Evolutionary conservation across 92 coral and sea anemone species (phyloP), one percentile per base, ranked within the genome.

Genomic region (Hydrozoanthus gracilis): DNA sequence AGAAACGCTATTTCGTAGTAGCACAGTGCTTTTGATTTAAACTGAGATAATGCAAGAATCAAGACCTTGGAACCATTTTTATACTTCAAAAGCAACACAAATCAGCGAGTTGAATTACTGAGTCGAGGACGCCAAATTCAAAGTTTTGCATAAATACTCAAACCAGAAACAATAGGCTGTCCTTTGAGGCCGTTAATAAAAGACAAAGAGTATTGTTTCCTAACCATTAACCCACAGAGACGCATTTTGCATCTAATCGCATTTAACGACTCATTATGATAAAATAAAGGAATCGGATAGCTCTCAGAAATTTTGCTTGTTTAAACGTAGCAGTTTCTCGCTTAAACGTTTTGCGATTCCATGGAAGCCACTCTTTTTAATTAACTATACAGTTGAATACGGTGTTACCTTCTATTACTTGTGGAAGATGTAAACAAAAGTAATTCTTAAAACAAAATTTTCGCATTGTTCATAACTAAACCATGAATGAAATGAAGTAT

Each of bases 131-230:
- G 85, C 85, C 75, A 62, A 80, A 35, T 20, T 66, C 75, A 66
- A 62, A 61, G 13, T 18, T 80, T 80, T 47, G 74, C 85, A 80
- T 80, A 80, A 80, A 80, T 65, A 80, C 12, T 47, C 7, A 16
- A 14, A 39, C 4, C 15, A 48, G 8, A 10, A 65, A 80, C 85
- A 80, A 80, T 64, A 16, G 74, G 49, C 5, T 17, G 73, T 65
- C 74, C 61, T 80, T 49, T 17, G 85, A 70, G 74, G 62, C 73
- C 74, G 3, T n/a, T 62, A 52, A 64, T 9, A 35, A 17, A 16
- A 50, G 20, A 80, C 74, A 80, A 80, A 80, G 85, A 73, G 13
- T 18, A 80, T 80, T 80, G 85, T 80, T 48, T 66, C 14, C 48
- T 10, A 4, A 18, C 45, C 85, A 39, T 80, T 47, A 80, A 80